These are phyloP conservation scores for Penaeus japonicus DNA, from an alignment of 1,140 invertebrate genomes.

Conservation along the genomic window DNA sequence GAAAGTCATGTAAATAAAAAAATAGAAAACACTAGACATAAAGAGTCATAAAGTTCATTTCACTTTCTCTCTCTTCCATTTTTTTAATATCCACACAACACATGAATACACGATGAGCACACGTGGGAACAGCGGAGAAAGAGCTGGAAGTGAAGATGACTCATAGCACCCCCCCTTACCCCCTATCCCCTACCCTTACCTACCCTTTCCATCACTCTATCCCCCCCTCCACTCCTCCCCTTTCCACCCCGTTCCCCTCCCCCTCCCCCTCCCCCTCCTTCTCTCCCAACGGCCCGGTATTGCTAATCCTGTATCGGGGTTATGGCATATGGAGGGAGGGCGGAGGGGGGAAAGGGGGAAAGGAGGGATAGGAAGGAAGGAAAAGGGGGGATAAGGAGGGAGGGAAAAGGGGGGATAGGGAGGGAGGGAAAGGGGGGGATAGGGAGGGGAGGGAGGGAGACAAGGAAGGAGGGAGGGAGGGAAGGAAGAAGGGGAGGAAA, in stretches of 20 bases:
- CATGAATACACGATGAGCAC: too few relatives aligned
- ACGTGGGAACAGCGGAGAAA: too few relatives aligned
- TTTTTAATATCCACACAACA: too few relatives aligned
- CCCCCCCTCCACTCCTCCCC: neutral
- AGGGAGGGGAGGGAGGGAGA: neutral
- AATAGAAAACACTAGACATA: too few relatives aligned
- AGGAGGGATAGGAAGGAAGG: neutral
- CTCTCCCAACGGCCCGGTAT: neutral
- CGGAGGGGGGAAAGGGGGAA: neutral
- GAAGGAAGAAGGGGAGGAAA: neutral
- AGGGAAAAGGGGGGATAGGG: neutral
- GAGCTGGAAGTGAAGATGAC: too few relatives aligned
- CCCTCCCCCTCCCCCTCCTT: neutral
- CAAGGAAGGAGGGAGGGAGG: neutral
- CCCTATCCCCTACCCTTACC: too few relatives aligned
- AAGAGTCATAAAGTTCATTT: too few relatives aligned
- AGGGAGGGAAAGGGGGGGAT: neutral
- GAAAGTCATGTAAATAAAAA: too few relatives aligned
- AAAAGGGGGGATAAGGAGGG: neutral
- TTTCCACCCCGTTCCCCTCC: neutral
- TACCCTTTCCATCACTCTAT: too few relatives aligned
- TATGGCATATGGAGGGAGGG: neutral
- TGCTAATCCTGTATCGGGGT: too few relatives aligned
- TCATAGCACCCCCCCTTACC: too few relatives aligned
- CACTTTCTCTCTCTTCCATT: too few relatives aligned